Base-by-base conservation (phyloP, 1,140 invertebrate species). In the Lepeophtheirus salmonis region DNA sequence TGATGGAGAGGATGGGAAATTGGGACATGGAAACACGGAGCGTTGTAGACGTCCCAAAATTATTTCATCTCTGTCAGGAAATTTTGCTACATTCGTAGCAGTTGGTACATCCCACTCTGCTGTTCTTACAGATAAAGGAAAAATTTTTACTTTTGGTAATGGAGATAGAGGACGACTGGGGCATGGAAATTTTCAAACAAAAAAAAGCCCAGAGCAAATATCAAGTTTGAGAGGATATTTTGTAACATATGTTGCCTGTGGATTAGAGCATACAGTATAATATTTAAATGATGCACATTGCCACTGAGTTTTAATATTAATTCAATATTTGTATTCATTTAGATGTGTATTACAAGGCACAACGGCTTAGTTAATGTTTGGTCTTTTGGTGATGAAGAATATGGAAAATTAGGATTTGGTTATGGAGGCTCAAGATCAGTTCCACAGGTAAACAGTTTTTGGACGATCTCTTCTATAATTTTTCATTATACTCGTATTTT, bases 51-150 rank as follows among this genome's bases (percentile, higher is more conserved):
- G 79, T 53, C 80, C 80, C 1, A 69, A 78, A 58, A 79, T 80
- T 66, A 80, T 83, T 61, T 79, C 81, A 68, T 77, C 79, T 3
- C 23, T 52, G 12, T 22, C 56, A 10, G 54, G 13, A 23, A 4
- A 22, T 52, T 16, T 18, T 60, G 13, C n/a, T 3, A 3, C 67
- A 13, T 63, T 80, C 72, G 71, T 81, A 21, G 72, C 79, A 1
- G 80, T 79, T 70, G 80, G 80, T 17, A 80, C 79, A 67, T 81
- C 81, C 68, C 80, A 82, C 66, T 79, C 77, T 68, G 80, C 79
- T 16, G 79, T 80, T 22, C 76, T 82, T 3, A 80, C 79, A 22
- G 69, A 72, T 13, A 77, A 79, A 70, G 80, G 80, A 2, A 77
- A 79, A 66, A 69, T 82, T 3, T 81, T 75, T 65, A 80, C 78